Base-by-base conservation (phyloP, 2,113 vertebrate species). In the Theristicus caerulescens region DNA sequence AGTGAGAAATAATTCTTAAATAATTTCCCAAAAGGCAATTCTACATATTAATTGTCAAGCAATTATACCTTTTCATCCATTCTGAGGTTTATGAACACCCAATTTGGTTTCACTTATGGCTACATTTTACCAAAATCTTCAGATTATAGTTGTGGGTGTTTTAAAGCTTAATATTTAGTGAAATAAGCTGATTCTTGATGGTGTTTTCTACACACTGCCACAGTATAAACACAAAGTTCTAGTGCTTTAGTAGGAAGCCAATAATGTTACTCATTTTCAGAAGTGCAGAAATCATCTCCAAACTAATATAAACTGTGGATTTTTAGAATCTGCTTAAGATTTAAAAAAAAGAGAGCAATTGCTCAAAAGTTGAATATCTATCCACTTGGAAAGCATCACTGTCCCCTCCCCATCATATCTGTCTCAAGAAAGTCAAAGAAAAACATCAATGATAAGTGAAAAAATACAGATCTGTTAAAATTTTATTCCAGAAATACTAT, bases 251-350 rank as follows among this genome's bases (percentile, higher is more conserved):
- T 2, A 64, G 16, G 57, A 93, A 86, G 38, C 7, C 51, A 87
- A 11, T 29, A 70, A 51, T 13, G 5, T 47, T 44, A 58, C 0
- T 4, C 7, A 34, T 71, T 59, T 87, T 64, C 1, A 0, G 7
- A 83, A 83, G 27, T 40, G 32, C 13, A 86, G 16, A 76, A 77
- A 27, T 22, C 5, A 80, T 31, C 54, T 83, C 54, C n/a, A 62
- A 83, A 73, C 14, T 40, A 85, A 87, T 11, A 64, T 25, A 69
- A 91, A 24, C 10, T 9, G 25, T 20, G 77, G 34, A 70, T 54
- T 74, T 82, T 51, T 47, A 86, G 18, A 78, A 78, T 46, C 40
- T 88, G 18, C 2, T 69, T 46, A 65, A 31, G 66, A 90, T 65
- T 40, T 5, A 16, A 40, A 9, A 40, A 8, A 19, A 58, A 44